phyloP scores from a whole-genome alignment of 2,888 invertebrate genomes.

The Halictus ligatus region DNA sequence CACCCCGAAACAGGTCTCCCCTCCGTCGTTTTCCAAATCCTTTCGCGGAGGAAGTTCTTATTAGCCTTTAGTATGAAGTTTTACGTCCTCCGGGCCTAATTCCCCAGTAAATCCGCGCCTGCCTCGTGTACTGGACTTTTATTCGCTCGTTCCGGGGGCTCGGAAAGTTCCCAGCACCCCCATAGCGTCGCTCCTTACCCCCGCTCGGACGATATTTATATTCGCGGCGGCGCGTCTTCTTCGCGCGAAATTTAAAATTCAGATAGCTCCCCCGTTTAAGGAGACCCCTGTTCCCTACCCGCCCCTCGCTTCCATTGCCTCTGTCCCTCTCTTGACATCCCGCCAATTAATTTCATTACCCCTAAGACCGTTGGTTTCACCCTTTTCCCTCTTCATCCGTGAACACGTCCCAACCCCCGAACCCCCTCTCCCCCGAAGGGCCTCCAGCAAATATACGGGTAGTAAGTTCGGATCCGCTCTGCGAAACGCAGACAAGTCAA shows the following conservation, averaged over 20 bases:
- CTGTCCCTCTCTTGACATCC: slow-evolving; percentile 64
- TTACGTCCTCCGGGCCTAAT: slow-evolving; percentile 22
- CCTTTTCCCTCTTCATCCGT: slow-evolving; percentile 34
- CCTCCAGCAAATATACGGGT: slow-evolving; percentile 63
- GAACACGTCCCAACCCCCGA: not conserved
- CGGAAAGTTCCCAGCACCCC: not conserved
- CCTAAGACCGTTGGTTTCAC: slow-evolving; percentile 32
- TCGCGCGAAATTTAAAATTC: slow-evolving; percentile 68
- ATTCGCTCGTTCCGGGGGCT: slow-evolving; percentile 20
- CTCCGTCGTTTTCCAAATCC: slow-evolving; percentile 6
- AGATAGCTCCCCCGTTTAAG: slow-evolving; percentile 68
- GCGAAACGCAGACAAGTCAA: slow-evolving; percentile 71
- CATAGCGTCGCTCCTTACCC: not conserved
- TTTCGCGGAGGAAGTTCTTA: not conserved
- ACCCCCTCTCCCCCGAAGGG: not conserved
- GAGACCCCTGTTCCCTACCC: slow-evolving; percentile 25
- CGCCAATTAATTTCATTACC: slow-evolving; percentile 79
- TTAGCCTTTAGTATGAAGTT: slow-evolving; percentile 6
- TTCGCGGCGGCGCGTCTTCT: slow-evolving; percentile 47
- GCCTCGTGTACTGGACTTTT: slow-evolving; percentile 20
- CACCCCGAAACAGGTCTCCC: not conserved
- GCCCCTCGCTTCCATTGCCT: slow-evolving; percentile 1
- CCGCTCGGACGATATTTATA: slow-evolving; percentile 38
- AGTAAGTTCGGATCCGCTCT: slow-evolving; percentile 40
- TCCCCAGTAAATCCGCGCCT: slow-evolving; percentile 25